Percentiles rank a stretch among this genome's conserved stretches.
These are phyloP conservation scores for Venusia cambrica DNA, from an alignment of 2,888 invertebrate genomes.

Conservation along the genomic window DNA sequence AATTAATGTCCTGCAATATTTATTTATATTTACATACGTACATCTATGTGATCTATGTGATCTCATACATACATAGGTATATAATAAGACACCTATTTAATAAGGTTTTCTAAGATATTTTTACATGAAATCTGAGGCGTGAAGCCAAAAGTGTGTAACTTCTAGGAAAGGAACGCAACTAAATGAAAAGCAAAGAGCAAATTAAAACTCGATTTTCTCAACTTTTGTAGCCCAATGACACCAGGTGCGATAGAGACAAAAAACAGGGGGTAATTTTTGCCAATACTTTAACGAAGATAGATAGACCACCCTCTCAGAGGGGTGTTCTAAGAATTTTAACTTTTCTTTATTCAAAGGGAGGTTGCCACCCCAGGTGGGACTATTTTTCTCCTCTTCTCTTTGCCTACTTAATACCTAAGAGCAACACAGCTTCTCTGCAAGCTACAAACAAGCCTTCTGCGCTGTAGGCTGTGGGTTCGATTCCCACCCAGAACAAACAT, in stretches of 20 bases:
- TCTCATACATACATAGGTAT: no score
- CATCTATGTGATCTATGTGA: no score
- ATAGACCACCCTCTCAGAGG: slow-evolving; percentile 61
- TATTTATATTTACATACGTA: no score
- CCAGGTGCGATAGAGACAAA: slow-evolving; percentile 51
- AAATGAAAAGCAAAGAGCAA: slow-evolving; percentile 10
- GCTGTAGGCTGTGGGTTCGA: no score
- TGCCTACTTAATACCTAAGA: slow-evolving; percentile 73
- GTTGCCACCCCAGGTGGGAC: slow-evolving; percentile 15
- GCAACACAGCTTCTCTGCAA: slow-evolving; percentile 72
- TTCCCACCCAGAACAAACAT: no score
- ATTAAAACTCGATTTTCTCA: slow-evolving; percentile 36
- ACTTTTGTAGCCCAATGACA: slow-evolving; percentile 64
- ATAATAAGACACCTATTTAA: no score
- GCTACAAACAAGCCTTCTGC: no score
- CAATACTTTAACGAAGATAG: slow-evolving; percentile 79
- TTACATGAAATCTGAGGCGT: no score
- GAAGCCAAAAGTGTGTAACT: no score
- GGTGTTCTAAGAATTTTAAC: slow-evolving; percentile 78
- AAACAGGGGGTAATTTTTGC: slow-evolving; percentile 70
- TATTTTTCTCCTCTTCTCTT: slow-evolving; percentile 76
- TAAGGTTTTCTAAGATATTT: no score
- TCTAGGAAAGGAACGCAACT: no score
- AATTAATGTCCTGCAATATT: no score
- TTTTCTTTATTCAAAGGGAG: slow-evolving; percentile 75